Conservation (phyloP, 2,797 vertebrate species). For the Mus caroli region DNA sequence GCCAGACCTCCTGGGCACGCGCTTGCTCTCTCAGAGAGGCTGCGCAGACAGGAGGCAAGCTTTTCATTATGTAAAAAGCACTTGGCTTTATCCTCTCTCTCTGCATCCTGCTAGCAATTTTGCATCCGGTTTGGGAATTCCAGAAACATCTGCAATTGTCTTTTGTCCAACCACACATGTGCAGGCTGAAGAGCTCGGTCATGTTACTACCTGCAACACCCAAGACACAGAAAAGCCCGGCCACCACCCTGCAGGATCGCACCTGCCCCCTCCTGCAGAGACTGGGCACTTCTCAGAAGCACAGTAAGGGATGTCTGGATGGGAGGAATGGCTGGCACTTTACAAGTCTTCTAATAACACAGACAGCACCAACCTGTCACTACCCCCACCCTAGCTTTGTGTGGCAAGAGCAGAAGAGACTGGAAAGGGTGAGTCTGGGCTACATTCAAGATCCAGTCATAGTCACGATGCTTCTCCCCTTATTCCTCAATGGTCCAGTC, state of each 20-base stretch:
- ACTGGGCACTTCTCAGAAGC: accelerated
- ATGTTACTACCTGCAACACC: slow-evolving; percentile 88
- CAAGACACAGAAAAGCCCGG: background rate
- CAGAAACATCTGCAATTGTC: slow-evolving; percentile 90
- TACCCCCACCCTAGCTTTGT: too few relatives aligned
- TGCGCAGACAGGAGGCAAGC: slow-evolving; percentile 20
- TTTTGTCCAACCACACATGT: slow-evolving; percentile 81
- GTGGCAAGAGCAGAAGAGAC: background rate
- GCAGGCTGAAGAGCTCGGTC: slow-evolving; percentile 74
- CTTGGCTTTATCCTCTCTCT: slow-evolving; percentile 74
- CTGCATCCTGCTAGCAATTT: slow-evolving; percentile 89
- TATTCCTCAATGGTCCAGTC: background rate
- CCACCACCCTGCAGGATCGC: slow-evolving; percentile 50
- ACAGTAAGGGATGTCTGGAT: background rate
- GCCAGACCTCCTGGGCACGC: accelerated
- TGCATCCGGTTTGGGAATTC: slow-evolving; percentile 91
- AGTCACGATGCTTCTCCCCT: accelerated
- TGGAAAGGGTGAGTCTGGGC: background rate
- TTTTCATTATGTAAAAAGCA: slow-evolving; percentile 72
- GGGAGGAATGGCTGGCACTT: background rate
- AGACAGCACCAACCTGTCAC: accelerated
- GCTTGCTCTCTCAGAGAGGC: background rate
- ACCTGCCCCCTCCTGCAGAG: slow-evolving; percentile 25
- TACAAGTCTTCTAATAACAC: background rate
- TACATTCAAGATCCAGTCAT: background rate